A percentile compares a stretch with the other conserved stretches of the same genome.
Evolutionary conservation across 2,797 vertebrate genomes (phyloP).

Genomic region (Gymnocypris eckloni): DNA sequence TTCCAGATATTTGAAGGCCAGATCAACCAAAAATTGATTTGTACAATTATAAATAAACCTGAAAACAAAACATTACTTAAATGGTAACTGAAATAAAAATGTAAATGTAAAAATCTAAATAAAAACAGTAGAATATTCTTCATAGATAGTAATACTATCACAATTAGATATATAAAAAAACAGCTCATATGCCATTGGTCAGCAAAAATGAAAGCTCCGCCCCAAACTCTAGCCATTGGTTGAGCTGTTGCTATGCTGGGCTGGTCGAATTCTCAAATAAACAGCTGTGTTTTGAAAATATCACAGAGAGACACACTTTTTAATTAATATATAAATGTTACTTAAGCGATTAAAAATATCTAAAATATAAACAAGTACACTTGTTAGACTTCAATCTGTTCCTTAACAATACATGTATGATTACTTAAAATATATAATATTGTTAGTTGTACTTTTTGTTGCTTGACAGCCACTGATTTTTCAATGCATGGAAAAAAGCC

Average conservation of each 20-base stretch:
- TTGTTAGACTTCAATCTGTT: background rate
- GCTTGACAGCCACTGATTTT: background rate
- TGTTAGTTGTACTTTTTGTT: background rate
- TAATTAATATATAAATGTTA: background rate
- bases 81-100: background rate
- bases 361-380: no score
- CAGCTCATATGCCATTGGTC: background rate
- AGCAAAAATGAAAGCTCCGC: background rate
- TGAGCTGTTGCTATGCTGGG: background rate
- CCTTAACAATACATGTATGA: no score
- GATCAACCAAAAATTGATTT: background rate
- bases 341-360: background rate
- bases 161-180: background rate
- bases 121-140: background rate
- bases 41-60: background rate
- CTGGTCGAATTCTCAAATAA: background rate
- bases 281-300: background rate
- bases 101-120: no score
- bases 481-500: background rate
- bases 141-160: background rate
- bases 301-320: background rate
- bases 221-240: background rate
- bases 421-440: background rate
- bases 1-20: background rate
- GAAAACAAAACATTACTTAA: background rate